Percentiles rank a stretch among this genome's conserved stretches.
Conservation (phyloP, 2,797 vertebrate species). For the Vespertilio murinus region DNA sequence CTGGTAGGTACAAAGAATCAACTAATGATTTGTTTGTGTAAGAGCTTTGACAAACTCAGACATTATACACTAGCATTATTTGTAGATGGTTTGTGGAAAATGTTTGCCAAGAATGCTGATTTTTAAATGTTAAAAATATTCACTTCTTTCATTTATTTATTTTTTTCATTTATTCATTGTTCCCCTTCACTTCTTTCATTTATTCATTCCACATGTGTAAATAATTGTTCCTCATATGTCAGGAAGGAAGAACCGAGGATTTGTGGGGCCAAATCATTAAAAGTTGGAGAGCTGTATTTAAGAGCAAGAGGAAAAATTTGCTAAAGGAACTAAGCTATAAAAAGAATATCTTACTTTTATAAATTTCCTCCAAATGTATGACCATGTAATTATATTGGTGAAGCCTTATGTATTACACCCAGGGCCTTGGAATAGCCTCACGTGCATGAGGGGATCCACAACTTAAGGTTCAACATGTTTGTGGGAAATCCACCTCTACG, state of each 20-base stretch:
- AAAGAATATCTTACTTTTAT: neutral
- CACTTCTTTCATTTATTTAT: neutral
- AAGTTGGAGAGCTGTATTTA: neutral
- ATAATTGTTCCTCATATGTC: neutral
- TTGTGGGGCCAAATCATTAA: neutral
- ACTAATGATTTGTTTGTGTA: neutral
- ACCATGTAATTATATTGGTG: neutral
- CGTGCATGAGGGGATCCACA: fast-evolving
- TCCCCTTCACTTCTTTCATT: neutral
- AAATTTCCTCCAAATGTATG: neutral
- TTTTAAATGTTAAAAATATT: neutral
- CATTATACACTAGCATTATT: neutral
- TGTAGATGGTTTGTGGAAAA: neutral
- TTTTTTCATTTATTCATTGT: neutral
- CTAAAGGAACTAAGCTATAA: neutral
- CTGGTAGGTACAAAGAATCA: neutral
- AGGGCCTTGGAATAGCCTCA: neutral
- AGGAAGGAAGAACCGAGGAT: neutral
- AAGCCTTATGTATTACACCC: neutral
- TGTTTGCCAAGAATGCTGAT: neutral
- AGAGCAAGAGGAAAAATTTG: neutral
- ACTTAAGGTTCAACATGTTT: neutral
- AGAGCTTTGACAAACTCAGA: neutral
- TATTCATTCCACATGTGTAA: neutral
- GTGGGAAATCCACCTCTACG: neutral